These are phyloP conservation scores for Oligia latruncula DNA, from an alignment of 2,888 invertebrate species.

Conservation along the genomic window DNA sequence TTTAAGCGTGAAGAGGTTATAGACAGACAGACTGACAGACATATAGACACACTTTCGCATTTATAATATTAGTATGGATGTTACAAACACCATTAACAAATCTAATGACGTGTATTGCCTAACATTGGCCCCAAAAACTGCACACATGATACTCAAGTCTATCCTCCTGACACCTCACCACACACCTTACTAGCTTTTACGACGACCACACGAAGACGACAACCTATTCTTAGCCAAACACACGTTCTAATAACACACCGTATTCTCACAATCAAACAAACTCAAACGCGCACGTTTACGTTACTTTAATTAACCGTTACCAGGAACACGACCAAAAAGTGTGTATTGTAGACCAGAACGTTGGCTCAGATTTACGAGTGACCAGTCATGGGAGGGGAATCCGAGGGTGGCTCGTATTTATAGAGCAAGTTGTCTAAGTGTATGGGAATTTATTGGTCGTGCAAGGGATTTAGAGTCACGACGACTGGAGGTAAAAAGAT, in stretches of 20 bases:
- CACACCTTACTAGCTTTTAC: constrained; percentile 24
- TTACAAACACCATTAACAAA: neutral
- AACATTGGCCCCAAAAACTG: neutral
- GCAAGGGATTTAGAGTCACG: constrained; percentile 55
- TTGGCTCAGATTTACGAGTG: constrained; percentile 71
- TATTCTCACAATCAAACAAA: constrained; percentile 34
- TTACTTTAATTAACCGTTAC: constrained; percentile 70
- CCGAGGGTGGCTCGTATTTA: constrained; percentile 78
- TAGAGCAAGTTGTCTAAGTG: constrained; percentile 68
- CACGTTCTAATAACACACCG: constrained; percentile 27
- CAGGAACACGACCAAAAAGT: constrained; percentile 60
- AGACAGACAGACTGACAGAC: no score
- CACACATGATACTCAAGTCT: neutral
- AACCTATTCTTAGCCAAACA: constrained; percentile 42
- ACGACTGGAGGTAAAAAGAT: constrained; percentile 52
- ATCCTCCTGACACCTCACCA: constrained; percentile 13
- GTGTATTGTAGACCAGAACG: constrained; percentile 56
- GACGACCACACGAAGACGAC: constrained; percentile 9
- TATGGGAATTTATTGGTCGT: constrained; percentile 65
- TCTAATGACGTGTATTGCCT: neutral
- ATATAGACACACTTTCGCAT: no score
- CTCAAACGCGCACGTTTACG: constrained; percentile 45
- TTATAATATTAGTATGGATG: no score
- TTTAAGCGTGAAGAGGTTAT: no score
- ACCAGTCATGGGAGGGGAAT: constrained; percentile 74